Evolutionary conservation across 2,888 invertebrate genomes (phyloP), one percentile per base, ranked within the genome.

Genomic region (Lycaena phlaeas): DNA sequence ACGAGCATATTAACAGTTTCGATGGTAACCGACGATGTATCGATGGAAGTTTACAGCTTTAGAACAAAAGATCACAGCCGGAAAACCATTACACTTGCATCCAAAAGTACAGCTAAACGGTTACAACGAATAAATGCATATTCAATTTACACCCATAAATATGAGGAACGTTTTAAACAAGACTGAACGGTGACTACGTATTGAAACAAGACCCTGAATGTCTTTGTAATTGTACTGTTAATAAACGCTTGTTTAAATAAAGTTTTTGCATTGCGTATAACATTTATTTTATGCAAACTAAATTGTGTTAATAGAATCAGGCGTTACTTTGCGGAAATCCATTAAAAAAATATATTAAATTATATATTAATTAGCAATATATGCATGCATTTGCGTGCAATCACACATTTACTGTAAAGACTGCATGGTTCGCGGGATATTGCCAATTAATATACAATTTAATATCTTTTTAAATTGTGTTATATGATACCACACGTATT

Each of bases 71-170:
- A 11, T 14, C 5, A 27, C 14, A 36, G n/a, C n/a, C n/a, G n/a
- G n/a, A n/a, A 37, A 14, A 17, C 30, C 26, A 31, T 36, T 12
- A 22, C 22, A 9, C 36, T 25, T 34, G 15, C 30, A 17, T 25
- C 11, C 11, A 30, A 17, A 42, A 40, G 38, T 36, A 41, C 17
- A 42, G 28, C 30, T 31, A 30, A 43, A 45, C 38, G 27, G 47
- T 41, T 44, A 42, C 46, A 38, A 53, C 48, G 52, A 55, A 65
- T 65, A 66, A 68, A 69, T 68, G 69, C 67, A 74, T 74, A 69
- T 68, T 68, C 61, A 68, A 68, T 68, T 59, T 60, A 63, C 50
- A 42, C 42, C 39, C 56, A 54, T 61, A 58, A 57, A 58, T 51
- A 54, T 59, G 50, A 50, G 53, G 52, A 51, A 50, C 59, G 50